Conservation (phyloP, 2,113 vertebrate genomes). For the Hippocampus abdominalis region DNA sequence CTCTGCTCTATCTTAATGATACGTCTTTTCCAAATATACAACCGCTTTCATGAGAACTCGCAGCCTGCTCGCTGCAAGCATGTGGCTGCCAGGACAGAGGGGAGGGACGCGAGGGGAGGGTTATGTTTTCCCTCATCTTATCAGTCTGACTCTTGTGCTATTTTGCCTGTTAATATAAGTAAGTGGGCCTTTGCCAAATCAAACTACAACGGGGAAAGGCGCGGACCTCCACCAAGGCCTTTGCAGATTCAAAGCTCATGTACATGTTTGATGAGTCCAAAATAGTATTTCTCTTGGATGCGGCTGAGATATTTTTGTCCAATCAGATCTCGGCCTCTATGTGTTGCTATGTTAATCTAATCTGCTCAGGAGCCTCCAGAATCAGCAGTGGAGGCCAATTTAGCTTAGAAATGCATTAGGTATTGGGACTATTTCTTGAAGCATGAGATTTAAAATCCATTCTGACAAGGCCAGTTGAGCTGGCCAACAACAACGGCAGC, state of each 20-base stretch:
- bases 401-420: too few relatives aligned
- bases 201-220: neutral
- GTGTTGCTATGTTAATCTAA: neutral
- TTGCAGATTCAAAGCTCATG: neutral
- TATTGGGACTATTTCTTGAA: neutral
- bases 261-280: neutral
- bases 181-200: neutral
- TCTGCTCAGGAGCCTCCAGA: neutral
- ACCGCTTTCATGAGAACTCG: conserved; percentile 83
- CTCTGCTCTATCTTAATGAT: conserved; percentile 79
- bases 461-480: too few relatives aligned
- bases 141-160: conserved; percentile 40
- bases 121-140: conserved; percentile 57
- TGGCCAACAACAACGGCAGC: neutral
- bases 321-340: neutral
- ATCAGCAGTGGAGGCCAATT: neutral
- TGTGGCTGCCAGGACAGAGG: conserved; percentile 41
- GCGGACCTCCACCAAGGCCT: neutral
- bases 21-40: conserved; percentile 80
- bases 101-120: conserved; percentile 37
- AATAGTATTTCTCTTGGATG: neutral
- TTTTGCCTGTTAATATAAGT: conserved; percentile 13
- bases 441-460: neutral
- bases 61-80: conserved; percentile 67
- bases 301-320: neutral